Evolutionary conservation across 2,113 vertebrate genomes (phyloP).

Genomic region (Salminus brasiliensis): DNA sequence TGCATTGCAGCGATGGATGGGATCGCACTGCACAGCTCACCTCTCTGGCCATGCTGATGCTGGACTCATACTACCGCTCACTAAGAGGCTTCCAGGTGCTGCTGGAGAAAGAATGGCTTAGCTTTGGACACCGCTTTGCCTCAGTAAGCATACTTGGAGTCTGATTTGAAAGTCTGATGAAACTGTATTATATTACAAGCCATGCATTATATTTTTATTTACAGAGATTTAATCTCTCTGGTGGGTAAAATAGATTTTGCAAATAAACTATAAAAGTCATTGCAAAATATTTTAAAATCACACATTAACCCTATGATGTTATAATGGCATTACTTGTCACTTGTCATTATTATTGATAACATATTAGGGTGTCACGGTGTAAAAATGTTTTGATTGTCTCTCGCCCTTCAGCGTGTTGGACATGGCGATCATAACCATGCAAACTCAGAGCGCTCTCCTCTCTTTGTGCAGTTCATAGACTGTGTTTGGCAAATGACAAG

Average conservation of each 20-base stretch:
- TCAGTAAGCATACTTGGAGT: constrained; percentile 76
- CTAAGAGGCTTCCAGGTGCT: constrained; percentile 92
- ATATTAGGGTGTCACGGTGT: too few relatives aligned
- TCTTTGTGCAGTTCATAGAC: constrained; percentile 96
- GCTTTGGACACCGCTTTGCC: constrained; percentile 92
- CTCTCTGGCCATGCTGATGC: constrained; percentile 93
- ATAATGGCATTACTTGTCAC: too few relatives aligned
- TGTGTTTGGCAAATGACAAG: constrained; percentile 98
- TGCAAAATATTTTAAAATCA: too few relatives aligned
- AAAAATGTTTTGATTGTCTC: neutral
- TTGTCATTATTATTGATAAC: too few relatives aligned
- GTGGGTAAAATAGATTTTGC: too few relatives aligned
- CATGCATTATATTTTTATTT: too few relatives aligned
- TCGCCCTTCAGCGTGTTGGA: constrained; percentile 83
- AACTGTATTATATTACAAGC: too few relatives aligned
- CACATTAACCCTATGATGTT: too few relatives aligned
- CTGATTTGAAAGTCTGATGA: neutral
- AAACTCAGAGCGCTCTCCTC: constrained; percentile 92
- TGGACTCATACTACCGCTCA: constrained; percentile 92
- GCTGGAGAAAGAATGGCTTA: constrained; percentile 96
- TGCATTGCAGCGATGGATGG: constrained; percentile 97
- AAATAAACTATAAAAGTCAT: too few relatives aligned
- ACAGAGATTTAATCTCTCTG: too few relatives aligned
- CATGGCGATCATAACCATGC: constrained; percentile 92
- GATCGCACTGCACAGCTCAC: constrained; percentile 93